These are phyloP conservation scores for Rhamnusium bicolor DNA, from an alignment of 2,888 invertebrate species.

Conservation along the genomic window DNA sequence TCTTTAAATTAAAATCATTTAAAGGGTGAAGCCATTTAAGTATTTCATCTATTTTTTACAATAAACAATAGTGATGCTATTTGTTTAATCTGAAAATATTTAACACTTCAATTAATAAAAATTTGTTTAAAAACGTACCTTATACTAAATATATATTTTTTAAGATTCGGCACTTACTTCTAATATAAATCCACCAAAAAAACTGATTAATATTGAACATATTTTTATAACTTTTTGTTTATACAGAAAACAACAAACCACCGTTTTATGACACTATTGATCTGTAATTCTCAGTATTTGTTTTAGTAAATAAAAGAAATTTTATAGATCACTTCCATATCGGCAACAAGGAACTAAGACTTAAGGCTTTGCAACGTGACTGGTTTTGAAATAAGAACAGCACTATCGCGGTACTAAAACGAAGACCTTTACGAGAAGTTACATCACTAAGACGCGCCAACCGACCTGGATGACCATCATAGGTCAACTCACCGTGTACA, in stretches of 20 bases:
- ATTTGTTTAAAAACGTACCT: background rate
- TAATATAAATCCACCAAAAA: background rate
- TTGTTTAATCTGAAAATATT: too few species aligned
- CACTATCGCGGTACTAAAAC: conserved; percentile 4
- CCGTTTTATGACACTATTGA: background rate
- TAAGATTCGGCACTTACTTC: background rate
- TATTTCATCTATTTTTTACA: too few species aligned
- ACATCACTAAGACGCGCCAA: conserved; percentile 53
- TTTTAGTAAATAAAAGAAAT: conserved; percentile 16
- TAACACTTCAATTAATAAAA: too few species aligned
- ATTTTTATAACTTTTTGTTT: too few species aligned
- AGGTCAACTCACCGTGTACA: conserved; percentile 49
- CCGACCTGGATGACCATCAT: conserved; percentile 55
- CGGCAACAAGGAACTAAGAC: conserved; percentile 20
- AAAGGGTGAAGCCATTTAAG: too few species aligned
- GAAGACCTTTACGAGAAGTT: conserved; percentile 33
- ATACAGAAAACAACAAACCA: background rate
- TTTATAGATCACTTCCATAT: conserved; percentile 30
- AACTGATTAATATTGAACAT: background rate
- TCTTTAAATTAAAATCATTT: background rate
- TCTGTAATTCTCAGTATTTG: conserved; percentile 2
- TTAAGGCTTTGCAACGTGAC: conserved; percentile 26
- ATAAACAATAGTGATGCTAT: too few species aligned
- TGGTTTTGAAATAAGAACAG: conserved; percentile 28
- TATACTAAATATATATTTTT: background rate